Evolutionary conservation across 2,888 invertebrate species (phyloP).

Genomic region (Panopea generosa): DNA sequence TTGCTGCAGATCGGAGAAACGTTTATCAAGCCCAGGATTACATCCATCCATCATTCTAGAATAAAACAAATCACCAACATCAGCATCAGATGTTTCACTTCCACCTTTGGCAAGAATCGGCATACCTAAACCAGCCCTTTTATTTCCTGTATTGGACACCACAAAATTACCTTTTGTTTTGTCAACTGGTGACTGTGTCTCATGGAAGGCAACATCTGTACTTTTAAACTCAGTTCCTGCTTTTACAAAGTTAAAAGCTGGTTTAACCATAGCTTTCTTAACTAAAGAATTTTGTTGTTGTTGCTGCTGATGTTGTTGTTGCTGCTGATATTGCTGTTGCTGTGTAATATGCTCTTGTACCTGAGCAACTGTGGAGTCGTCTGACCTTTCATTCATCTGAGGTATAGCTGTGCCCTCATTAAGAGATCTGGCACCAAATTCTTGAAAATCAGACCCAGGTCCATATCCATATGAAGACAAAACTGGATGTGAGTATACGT

Average conservation of each 20-base stretch:
- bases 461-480: constrained; percentile 50
- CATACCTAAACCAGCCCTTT: constrained; percentile 1
- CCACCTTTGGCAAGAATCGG: not conserved
- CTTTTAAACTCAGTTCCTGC: constrained; percentile 62
- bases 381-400: too few species aligned
- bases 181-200: constrained; percentile 11
- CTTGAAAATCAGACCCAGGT: constrained; percentile 33
- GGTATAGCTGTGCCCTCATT: too few species aligned
- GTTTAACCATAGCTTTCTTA: constrained; percentile 41
- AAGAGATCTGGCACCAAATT: not conserved
- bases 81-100: not conserved
- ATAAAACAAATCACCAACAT: constrained; percentile 13
- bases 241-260: constrained; percentile 61
- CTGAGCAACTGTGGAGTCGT: too few species aligned
- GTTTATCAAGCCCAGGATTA: constrained; percentile 20
- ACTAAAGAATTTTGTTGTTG: not conserved
- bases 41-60: constrained; percentile 14
- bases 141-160: not conserved
- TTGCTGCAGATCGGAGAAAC: constrained; percentile 28
- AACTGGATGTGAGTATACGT: constrained; percentile 4
- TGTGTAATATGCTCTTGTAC: too few species aligned
- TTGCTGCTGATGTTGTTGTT: not conserved
- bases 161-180: not conserved
- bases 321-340: not conserved
- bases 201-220: constrained; percentile 56